Evolutionary conservation across 2,797 vertebrate genomes (phyloP).

Genomic region (Hypotaenidia okinawae): DNA sequence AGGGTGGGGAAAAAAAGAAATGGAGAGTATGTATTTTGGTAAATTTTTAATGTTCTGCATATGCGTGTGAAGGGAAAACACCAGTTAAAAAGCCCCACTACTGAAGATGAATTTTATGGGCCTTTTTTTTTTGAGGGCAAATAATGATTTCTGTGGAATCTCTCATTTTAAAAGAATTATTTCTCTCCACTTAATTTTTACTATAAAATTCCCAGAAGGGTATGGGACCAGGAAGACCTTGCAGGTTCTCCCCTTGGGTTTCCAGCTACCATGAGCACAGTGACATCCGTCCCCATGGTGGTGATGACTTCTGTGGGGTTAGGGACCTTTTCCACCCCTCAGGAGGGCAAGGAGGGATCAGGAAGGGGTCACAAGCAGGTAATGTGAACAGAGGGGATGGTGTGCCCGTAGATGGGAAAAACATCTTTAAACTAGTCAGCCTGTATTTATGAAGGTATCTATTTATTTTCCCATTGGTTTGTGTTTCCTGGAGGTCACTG

Average conservation of each 20-base stretch:
- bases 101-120: neutral
- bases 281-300: rapidly evolving
- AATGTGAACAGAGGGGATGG: rapidly evolving
- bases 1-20: neutral
- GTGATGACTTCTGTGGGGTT: neutral
- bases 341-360: rapidly evolving
- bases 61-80: neutral
- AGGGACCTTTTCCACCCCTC: neutral
- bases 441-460: neutral
- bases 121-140: neutral
- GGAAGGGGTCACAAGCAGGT: neutral
- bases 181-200: neutral
- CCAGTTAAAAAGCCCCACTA: neutral
- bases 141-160: neutral
- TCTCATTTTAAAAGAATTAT: neutral
- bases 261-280: rapidly evolving
- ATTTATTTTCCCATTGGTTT: neutral
- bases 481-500: neutral
- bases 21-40: neutral
- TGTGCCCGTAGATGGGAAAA: neutral
- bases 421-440: neutral
- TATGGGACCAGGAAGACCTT: rapidly evolving
- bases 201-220: neutral
- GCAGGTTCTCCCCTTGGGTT: neutral
- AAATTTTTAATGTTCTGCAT: neutral